Percentiles rank a stretch among this genome's conserved stretches.
phyloP scores from a whole-genome alignment of 2,113 vertebrate genomes.

The Clarias batrachus region DNA sequence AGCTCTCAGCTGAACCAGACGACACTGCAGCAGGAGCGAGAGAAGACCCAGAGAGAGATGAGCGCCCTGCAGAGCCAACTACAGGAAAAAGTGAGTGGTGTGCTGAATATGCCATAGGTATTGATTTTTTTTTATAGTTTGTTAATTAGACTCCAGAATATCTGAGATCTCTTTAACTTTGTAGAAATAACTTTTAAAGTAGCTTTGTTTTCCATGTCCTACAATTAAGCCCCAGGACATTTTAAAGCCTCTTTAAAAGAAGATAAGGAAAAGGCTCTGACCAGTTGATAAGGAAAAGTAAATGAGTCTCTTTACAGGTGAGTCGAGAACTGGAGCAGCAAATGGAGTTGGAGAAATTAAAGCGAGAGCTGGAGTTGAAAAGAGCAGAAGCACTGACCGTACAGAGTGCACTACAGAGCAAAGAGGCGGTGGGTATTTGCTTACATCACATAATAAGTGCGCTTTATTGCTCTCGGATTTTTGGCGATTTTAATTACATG shows the following conservation, averaged over 20 bases:
- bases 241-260: background rate
- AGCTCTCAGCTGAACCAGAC: slow-evolving; percentile 70
- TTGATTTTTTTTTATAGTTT: background rate
- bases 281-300: background rate
- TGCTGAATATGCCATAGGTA: background rate
- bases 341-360: slow-evolving; percentile 67
- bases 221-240: background rate
- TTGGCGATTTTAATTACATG: background rate
- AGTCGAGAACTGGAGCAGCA: slow-evolving; percentile 68
- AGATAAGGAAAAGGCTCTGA: background rate
- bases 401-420: slow-evolving; percentile 62
- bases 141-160: background rate
- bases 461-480: background rate
- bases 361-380: slow-evolving; percentile 64
- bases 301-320: background rate
- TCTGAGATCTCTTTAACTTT: background rate
- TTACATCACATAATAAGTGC: background rate
- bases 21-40: slow-evolving; percentile 66
- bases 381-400: slow-evolving; percentile 56
- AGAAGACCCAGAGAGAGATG: slow-evolving; percentile 66
- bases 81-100: slow-evolving; percentile 69
- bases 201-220: background rate
- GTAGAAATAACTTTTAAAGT: background rate
- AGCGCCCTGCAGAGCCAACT: slow-evolving; percentile 68
- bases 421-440: slow-evolving; percentile 59